Evolutionary conservation across 2,797 vertebrate species (phyloP).

Genomic region (Darevskia mixta): DNA sequence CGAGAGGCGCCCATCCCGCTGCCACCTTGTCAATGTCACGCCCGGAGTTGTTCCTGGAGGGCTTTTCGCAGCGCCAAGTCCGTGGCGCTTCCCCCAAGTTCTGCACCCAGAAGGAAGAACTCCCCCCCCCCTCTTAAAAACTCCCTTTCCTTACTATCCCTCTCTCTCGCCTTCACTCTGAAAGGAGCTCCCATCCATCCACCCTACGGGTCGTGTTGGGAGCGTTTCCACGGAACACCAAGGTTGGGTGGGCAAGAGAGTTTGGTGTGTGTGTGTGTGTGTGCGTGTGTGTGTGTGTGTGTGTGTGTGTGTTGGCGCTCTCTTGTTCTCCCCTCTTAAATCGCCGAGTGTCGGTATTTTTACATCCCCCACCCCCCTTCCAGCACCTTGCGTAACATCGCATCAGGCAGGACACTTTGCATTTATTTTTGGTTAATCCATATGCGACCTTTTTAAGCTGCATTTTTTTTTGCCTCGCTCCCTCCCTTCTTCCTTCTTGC

Average conservation of each 20-base stretch:
- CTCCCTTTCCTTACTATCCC: no score
- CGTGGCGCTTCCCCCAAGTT: not conserved
- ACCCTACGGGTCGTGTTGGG: not conserved
- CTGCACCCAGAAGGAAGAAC: not conserved
- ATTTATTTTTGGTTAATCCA: conserved; percentile 62
- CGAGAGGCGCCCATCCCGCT: not conserved
- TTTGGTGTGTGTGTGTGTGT: no score
- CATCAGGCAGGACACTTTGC: conserved; percentile 61
- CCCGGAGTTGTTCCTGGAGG: not conserved
- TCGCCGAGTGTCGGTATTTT: not conserved
- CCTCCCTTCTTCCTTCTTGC: not conserved
- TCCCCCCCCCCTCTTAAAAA: not conserved
- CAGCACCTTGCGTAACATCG: conserved; percentile 69
- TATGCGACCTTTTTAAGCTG: conserved; percentile 66
- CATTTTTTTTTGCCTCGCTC: not conserved
- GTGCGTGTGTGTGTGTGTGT: no score
- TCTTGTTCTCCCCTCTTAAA: not conserved
- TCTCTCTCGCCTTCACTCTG: not conserved
- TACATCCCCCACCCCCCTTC: not conserved
- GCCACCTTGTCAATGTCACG: conserved; percentile 24
- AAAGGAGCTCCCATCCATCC: not conserved
- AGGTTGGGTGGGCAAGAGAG: not conserved
- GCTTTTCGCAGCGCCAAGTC: not conserved
- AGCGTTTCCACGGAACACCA: not conserved
- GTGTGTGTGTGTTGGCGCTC: no score